phyloP scores from a whole-genome alignment of 2,797 vertebrate genomes.

The Sarcoramphus papa region DNA sequence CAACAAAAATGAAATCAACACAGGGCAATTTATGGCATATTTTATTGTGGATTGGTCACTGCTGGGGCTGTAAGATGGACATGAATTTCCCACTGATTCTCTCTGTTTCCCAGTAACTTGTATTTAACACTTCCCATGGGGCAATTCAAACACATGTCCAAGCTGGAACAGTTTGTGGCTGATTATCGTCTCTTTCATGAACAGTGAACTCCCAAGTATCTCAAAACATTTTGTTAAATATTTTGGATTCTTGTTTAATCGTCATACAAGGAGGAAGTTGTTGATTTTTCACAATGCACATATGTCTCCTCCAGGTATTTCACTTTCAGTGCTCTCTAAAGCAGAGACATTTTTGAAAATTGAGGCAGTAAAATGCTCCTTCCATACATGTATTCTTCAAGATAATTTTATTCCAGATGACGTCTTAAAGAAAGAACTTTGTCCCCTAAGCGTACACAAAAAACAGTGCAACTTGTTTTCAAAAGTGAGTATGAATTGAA shows the following conservation, averaged over 20 bases:
- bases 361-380: neutral
- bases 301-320: neutral
- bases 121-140: neutral
- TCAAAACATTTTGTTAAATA: neutral
- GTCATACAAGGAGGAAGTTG: neutral
- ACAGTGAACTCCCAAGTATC: neutral
- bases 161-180: neutral
- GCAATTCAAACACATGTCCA: neutral
- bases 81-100: neutral
- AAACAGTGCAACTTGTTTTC: neutral
- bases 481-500: neutral
- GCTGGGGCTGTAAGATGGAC: neutral
- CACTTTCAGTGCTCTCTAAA: neutral
- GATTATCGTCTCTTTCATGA: neutral
- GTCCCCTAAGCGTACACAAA: neutral
- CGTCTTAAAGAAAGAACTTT: neutral
- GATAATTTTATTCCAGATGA: neutral
- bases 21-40: neutral
- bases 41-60: neutral
- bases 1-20: neutral
- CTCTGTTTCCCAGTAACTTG: neutral
- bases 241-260: neutral
- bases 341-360: neutral
- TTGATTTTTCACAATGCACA: neutral
- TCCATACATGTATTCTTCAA: neutral